Evolutionary conservation across 1,140 invertebrate species (phyloP), one percentile per base, ranked within the genome.

Genomic region (Neelides sp.): DNA sequence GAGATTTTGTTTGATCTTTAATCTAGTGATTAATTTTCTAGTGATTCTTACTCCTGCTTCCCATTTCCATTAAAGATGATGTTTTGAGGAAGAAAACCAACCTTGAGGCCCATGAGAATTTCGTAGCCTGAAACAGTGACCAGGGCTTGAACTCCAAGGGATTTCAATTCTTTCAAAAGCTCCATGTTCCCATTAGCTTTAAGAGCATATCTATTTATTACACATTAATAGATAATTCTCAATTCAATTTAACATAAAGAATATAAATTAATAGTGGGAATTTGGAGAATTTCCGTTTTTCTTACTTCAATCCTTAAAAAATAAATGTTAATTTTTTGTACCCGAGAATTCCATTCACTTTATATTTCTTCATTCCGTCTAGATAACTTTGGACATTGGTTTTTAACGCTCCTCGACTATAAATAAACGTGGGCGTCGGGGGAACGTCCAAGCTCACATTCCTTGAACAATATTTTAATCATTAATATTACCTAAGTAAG

Each of bases 31-130:
- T n/a, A n/a, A n/a, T n/a, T n/a, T 24, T 20, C 4, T 5, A n/a
- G 8, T n/a, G 26, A 27, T 37, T 8, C 15, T 52, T 44, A 62
- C 61, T 41, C 41, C 36, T 61, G 57, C 55, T 71, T 71, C 15
- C 69, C 69, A 51, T 69, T 69, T 17, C 69, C 69, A 58, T 70
- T 71, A 15, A 68, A 63, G 26, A 71, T 43, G 13, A 69, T 62
- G 4, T 51, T 39, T 20, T 50, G 32, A 12, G 63, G 56, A 15
- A 48, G 10, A 54, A 69, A 68, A 13, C 67, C 67, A 12, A 58
- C 52, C 30, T 63, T 51, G 22, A 68, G 23, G 4, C 68, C 68
- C 8, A 65, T 32, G 32, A 58, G 42, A n/a, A 70, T 52, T 56
- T 71, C 69, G 39, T 63, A 56, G 12, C 69, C 68, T 42, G 67